Evolutionary conservation across 1,140 invertebrate genomes (phyloP).

Genomic region (Danaus plexippus): DNA sequence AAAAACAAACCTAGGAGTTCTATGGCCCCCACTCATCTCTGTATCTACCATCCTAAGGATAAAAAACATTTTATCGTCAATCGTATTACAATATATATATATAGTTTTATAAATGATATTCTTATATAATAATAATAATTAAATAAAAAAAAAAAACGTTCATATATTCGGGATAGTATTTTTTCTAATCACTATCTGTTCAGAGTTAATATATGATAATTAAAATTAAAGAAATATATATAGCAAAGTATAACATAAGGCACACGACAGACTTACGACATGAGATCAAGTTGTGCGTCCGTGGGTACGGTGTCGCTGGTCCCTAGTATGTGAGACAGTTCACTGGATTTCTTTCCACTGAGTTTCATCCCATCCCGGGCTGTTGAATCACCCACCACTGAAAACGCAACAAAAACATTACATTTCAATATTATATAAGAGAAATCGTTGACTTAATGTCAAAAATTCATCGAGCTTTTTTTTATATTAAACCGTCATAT

Average conservation of each 20-base stretch:
- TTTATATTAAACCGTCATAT: no score
- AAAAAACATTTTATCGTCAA: constrained; percentile 45
- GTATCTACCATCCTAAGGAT: constrained; percentile 75
- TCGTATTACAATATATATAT: constrained; percentile 1
- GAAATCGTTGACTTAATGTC: no score
- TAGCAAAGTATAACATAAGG: background rate
- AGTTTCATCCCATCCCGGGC: constrained; percentile 70
- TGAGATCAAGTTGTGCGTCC: constrained; percentile 80
- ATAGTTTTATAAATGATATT: no score
- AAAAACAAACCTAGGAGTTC: constrained; percentile 76
- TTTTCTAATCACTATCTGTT: background rate
- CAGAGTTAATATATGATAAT: constrained; percentile 2
- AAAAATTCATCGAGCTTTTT: no score
- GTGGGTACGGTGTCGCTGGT: constrained; percentile 80
- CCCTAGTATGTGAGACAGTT: constrained; percentile 89
- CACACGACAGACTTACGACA: constrained; percentile 68
- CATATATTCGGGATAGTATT: constrained; percentile 1
- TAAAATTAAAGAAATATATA: constrained; percentile 1
- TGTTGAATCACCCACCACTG: no score
- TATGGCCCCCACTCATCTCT: constrained; percentile 75
- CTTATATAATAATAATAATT: constrained; percentile 5
- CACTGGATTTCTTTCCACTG: constrained; percentile 73
- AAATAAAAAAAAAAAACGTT: constrained; percentile 7
- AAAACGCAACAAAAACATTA: no score
- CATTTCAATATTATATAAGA: no score